Conservation (phyloP, 2,113 vertebrate genomes). For the Pelecanus crispus region DNA sequence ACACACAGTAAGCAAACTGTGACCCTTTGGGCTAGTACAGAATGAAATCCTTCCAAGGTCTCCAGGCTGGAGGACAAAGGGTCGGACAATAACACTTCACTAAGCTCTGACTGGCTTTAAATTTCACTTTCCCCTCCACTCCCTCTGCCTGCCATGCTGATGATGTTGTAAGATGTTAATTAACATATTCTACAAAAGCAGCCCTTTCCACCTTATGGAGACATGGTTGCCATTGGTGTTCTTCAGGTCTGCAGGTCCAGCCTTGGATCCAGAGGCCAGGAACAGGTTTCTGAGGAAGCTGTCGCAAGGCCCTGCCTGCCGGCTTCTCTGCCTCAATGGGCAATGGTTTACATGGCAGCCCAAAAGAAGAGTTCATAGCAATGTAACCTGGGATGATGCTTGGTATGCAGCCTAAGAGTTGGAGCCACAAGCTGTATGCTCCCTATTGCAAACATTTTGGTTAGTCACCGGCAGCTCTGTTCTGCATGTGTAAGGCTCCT, state of each 20-base stretch:
- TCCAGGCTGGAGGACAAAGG: background rate
- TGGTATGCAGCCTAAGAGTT: background rate
- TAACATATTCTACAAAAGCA: background rate
- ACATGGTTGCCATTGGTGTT: accelerated
- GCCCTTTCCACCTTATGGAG: background rate
- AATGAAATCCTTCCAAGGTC: background rate
- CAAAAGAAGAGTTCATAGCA: background rate
- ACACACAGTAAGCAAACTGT: background rate
- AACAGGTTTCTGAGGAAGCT: background rate
- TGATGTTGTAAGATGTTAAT: background rate
- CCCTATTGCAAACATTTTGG: background rate
- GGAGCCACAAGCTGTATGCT: background rate
- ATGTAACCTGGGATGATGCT: background rate
- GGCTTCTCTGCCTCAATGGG: background rate
- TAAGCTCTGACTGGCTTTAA: background rate
- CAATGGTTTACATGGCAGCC: background rate
- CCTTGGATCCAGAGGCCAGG: background rate
- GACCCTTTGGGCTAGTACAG: background rate
- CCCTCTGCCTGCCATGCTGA: background rate
- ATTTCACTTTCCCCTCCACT: background rate
- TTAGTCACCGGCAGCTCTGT: background rate
- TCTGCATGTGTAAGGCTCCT: background rate
- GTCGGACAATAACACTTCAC: background rate
- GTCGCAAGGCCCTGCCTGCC: background rate
- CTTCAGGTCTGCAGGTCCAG: background rate